Percentiles rank a stretch among this genome's conserved stretches.
Evolutionary conservation across 2,888 invertebrate species (phyloP).

Genomic region (Callimorpha dominula): DNA sequence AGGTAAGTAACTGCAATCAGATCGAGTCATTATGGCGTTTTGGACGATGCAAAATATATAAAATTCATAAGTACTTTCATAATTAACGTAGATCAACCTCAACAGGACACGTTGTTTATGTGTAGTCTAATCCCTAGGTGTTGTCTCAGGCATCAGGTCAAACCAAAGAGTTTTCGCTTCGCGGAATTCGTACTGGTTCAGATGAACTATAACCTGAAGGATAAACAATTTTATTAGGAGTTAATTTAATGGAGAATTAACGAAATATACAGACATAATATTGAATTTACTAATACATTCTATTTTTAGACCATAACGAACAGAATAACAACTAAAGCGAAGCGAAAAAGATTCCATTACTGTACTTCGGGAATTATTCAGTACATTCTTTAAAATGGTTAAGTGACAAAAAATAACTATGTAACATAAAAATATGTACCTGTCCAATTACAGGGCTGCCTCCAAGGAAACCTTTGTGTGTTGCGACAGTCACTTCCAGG

Average conservation of each 20-base stretch:
- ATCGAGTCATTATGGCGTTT: slow-evolving; percentile 34
- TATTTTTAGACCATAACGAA: too few species aligned
- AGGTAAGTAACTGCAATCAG: slow-evolving; percentile 24
- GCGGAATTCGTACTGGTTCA: slow-evolving; percentile 89
- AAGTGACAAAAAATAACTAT: background rate
- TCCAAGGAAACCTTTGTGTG: slow-evolving; percentile 94
- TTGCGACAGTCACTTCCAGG: slow-evolving; percentile 94
- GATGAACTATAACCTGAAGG: slow-evolving; percentile 88
- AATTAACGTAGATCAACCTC: slow-evolving; percentile 24
- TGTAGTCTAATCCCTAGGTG: slow-evolving; percentile 69
- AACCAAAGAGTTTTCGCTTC: slow-evolving; percentile 92
- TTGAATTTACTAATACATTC: background rate
- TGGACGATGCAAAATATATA: slow-evolving; percentile 43
- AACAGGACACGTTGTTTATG: slow-evolving; percentile 11
- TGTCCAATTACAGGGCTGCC: slow-evolving; percentile 94
- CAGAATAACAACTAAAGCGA: too few species aligned
- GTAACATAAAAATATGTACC: slow-evolving; percentile 70
- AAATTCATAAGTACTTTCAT: slow-evolving; percentile 58
- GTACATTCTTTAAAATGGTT: background rate
- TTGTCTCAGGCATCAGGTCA: slow-evolving; percentile 88
- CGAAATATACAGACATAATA: background rate
- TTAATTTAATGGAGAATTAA: background rate
- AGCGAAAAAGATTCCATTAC: background rate
- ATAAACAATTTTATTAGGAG: background rate
- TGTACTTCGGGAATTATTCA: background rate